phyloP scores from a whole-genome alignment of 1,140 invertebrate genomes.

The Sycophila sp. region DNA sequence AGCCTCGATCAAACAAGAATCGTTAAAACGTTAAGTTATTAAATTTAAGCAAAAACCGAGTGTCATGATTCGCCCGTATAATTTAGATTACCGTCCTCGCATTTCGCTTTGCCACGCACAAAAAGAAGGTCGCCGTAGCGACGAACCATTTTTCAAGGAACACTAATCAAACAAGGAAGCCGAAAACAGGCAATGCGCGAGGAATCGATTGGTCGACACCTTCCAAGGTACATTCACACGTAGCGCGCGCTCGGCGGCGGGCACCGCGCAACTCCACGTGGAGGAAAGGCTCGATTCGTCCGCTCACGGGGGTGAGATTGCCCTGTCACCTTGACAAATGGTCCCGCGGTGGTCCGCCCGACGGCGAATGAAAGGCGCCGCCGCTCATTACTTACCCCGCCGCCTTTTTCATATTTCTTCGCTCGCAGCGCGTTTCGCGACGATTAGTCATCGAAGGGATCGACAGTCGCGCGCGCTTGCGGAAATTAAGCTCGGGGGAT shows the following conservation, averaged over 20 bases:
- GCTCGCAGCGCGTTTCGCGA: not conserved
- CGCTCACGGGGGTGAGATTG: slow-evolving; percentile 54
- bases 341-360: slow-evolving; percentile 33
- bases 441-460: slow-evolving; percentile 19
- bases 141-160: not conserved
- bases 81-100: too few species aligned
- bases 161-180: too few species aligned
- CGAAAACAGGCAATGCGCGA: too few species aligned
- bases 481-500: slow-evolving; percentile 23
- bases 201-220: too few species aligned
- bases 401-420: slow-evolving; percentile 10
- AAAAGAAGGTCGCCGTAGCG: not conserved
- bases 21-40: too few species aligned
- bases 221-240: not conserved
- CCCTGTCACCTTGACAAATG: slow-evolving; percentile 64
- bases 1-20: too few species aligned
- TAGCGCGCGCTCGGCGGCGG: not conserved
- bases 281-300: too few species aligned
- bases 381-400: not conserved
- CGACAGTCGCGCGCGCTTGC: not conserved
- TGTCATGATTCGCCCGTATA: too few species aligned
- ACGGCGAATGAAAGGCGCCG: not conserved
- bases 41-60: too few species aligned
- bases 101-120: too few species aligned
- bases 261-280: not conserved